A percentile compares a stretch with the other conserved stretches of the same genome.
phyloP scores from a whole-genome alignment of 1,140 invertebrate genomes.

The Heliconius eleuchia region DNA sequence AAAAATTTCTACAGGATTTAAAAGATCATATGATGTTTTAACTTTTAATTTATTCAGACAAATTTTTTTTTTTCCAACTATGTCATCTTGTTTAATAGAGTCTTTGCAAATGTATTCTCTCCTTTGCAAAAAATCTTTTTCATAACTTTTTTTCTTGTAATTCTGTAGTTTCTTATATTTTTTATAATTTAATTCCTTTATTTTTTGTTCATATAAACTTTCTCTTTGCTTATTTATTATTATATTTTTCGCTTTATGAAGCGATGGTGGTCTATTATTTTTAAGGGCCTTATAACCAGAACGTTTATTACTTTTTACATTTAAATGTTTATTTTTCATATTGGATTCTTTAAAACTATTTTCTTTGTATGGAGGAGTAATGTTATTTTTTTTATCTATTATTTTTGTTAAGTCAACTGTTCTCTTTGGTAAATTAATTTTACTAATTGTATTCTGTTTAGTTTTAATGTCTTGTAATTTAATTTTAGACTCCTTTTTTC shows the following conservation, averaged over 20 bases:
- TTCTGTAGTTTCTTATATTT: not conserved
- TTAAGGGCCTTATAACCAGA: not conserved
- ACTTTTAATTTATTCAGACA: not conserved
- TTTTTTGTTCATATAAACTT: not conserved
- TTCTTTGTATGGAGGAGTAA: not conserved
- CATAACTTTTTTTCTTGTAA: not conserved
- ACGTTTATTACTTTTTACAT: not conserved
- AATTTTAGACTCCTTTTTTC: not conserved
- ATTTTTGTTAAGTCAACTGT: not conserved
- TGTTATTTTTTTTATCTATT: not conserved
- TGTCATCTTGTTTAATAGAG: not conserved
- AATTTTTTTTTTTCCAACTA: not conserved
- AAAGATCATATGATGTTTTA: slow-evolving; percentile 52
- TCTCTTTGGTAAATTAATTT: slow-evolving; percentile 17
- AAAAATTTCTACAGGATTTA: slow-evolving; percentile 38
- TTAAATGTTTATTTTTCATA: not conserved
- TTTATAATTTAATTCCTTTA: not conserved
- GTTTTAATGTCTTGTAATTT: not conserved
- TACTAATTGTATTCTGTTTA: not conserved
- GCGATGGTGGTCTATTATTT: not conserved
- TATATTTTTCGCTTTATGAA: not conserved
- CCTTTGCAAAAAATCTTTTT: not conserved
- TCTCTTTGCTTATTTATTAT: not conserved
- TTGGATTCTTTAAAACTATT: not conserved
- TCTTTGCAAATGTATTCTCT: not conserved